Conservation (phyloP, 2,113 vertebrate species). For the Connochaetes taurinus region DNA sequence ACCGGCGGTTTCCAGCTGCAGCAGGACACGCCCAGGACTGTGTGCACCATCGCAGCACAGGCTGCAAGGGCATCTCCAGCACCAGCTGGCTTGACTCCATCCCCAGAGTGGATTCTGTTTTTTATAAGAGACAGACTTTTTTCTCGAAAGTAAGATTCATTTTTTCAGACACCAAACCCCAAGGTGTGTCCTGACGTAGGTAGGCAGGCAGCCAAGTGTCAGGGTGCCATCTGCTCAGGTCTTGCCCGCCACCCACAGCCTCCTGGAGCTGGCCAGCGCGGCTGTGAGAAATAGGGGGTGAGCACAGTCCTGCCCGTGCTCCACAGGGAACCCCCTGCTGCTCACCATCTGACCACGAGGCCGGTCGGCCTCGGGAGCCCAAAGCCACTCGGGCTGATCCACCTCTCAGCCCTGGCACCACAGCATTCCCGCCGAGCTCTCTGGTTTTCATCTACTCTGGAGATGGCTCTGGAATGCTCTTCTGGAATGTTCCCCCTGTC, state of each 20-base stretch:
- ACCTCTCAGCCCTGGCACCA: rapidly evolving
- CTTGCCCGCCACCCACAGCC: rapidly evolving
- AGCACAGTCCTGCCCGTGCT: rapidly evolving
- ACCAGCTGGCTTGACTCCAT: background rate
- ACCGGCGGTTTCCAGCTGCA: background rate
- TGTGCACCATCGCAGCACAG: background rate
- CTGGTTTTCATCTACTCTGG: background rate
- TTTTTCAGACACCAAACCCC: background rate
- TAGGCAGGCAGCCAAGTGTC: background rate
- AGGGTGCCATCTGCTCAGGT: rapidly evolving
- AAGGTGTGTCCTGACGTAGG: background rate
- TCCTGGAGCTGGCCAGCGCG: rapidly evolving
- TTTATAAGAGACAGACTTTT: background rate
- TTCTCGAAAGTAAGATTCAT: background rate
- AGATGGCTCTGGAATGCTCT: conserved; percentile 13
- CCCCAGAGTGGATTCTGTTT: background rate
- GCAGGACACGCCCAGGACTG: background rate
- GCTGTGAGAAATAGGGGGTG: background rate
- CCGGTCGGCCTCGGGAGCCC: background rate
- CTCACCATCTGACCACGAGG: rapidly evolving
- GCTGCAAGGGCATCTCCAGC: background rate
- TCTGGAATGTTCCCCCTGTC: background rate
- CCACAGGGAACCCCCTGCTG: background rate
- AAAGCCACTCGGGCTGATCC: background rate
- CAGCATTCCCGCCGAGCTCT: background rate